A percentile compares a stretch with the other conserved stretches of the same genome.
These are phyloP conservation scores for Cacatua alba DNA, from an alignment of 2,113 vertebrate species.

Conservation along the genomic window DNA sequence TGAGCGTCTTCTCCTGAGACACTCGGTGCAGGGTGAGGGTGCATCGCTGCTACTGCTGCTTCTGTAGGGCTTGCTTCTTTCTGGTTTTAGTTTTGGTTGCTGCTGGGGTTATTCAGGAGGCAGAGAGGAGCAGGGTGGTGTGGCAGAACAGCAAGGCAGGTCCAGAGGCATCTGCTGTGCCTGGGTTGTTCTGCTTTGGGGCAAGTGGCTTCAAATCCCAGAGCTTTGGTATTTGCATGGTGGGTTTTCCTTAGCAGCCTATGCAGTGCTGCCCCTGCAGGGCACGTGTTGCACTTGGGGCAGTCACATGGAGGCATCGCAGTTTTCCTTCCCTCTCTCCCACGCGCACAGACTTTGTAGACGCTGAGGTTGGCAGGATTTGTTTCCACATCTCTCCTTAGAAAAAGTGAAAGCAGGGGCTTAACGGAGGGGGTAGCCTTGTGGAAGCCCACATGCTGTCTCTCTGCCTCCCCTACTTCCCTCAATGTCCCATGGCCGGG, in stretches of 20 bases:
- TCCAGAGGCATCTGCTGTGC: background rate
- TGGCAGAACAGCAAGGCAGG: background rate
- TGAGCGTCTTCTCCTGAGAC: background rate
- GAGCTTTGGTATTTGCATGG: background rate
- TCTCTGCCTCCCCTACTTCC: background rate
- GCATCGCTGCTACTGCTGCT: background rate
- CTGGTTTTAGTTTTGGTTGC: background rate
- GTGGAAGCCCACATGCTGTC: background rate
- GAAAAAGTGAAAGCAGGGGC: background rate
- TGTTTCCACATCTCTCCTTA: background rate
- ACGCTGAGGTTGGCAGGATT: background rate
- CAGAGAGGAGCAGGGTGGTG: background rate
- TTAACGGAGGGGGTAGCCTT: background rate
- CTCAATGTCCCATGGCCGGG: fast-evolving
- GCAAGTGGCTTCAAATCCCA: background rate
- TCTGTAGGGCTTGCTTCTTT: background rate
- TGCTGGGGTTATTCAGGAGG: background rate
- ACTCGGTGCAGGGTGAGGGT: background rate
- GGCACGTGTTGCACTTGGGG: background rate
- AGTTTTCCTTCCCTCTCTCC: background rate
- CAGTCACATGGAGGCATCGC: background rate
- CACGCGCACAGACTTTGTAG: background rate
- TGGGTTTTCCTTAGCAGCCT: background rate
- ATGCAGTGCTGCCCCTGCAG: background rate
- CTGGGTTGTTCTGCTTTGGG: background rate